Evolutionary conservation across 1,140 invertebrate species (phyloP), one percentile per base, ranked within the genome.

Genomic region (Micrasema longulum): DNA sequence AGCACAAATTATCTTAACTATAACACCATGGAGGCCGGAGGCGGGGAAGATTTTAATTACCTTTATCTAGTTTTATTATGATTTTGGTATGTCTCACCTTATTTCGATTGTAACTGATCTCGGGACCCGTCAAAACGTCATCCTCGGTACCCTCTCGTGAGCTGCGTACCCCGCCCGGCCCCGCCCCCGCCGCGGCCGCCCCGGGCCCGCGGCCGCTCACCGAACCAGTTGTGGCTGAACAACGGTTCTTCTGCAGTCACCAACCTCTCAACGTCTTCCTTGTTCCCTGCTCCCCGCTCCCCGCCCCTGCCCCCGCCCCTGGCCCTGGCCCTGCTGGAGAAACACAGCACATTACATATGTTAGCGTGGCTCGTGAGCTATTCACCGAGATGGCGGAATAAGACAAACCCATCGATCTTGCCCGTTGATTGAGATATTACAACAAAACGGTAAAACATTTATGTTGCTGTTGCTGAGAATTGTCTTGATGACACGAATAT

Each of bases 201-300:
- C 10, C 50, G 20, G 7, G 53, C 35, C 53, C 35, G 18, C 18
- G 20, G 43, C 60, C 12, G 38, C 12, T 36, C 35, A 31, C 14
- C 23, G 41, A 64, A 64, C 60, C 60, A 64, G 60, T 64, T 64
- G 22, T 64, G 41, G 35, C 57, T 20, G 43, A 64, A 47, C 60
- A 64, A 64, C 60, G 60, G 60, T 64, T 38, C 41, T 64, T 64
- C 60, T 16, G 31, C 43, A 60, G 55, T 60, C 55, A 64, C 60
- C 60, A 45, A 36, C 53, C 35, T 64, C 41, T 45, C 60, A 23
- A 26, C 9, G 18, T 64, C 60, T 64, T 64, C 60, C 60, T 64
- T 22, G 41, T 64, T 64, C 60, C 16, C 14, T 18, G 43, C 20
- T 10, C 55, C n/a, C n/a, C n/a, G n/a, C n/a, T n/a, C n/a, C n/a